Evolutionary conservation across 2,888 invertebrate genomes (phyloP).

Genomic region (Meandrusa payeni): DNA sequence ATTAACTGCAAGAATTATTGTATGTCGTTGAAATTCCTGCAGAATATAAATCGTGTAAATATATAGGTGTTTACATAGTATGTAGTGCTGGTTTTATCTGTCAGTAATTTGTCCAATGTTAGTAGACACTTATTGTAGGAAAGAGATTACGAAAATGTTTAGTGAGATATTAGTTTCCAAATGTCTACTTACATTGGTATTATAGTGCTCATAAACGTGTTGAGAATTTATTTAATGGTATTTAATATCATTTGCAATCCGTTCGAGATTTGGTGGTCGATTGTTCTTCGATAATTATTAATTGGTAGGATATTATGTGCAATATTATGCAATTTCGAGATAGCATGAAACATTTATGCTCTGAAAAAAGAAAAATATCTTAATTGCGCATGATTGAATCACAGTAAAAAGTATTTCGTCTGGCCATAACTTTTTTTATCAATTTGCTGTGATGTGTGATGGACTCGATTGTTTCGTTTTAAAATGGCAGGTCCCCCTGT

Average conservation of each 20-base stretch:
- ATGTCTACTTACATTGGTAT: constrained; percentile 17
- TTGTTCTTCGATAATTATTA: constrained; percentile 23
- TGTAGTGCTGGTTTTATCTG: constrained; percentile 34
- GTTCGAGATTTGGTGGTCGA: constrained; percentile 50
- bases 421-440: constrained; percentile 47
- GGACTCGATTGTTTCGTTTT: constrained; percentile 57
- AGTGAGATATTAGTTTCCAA: not conserved
- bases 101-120: constrained; percentile 14
- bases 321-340: constrained; percentile 42
- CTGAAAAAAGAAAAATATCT: constrained; percentile 1
- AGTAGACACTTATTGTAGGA: constrained; percentile 10
- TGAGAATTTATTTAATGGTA: constrained; percentile 60
- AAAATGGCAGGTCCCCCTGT: constrained; percentile 43
- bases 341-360: not conserved
- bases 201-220: constrained; percentile 30
- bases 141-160: constrained; percentile 2
- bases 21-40: constrained; percentile 10
- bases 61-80: constrained; percentile 43
- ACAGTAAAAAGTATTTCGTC: constrained; percentile 32
- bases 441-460: constrained; percentile 53
- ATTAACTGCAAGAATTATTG: not conserved
- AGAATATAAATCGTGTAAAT: constrained; percentile 22
- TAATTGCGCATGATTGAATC: not conserved
- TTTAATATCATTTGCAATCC: constrained; percentile 65
- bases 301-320: constrained; percentile 50